Evolutionary conservation across 1,140 invertebrate genomes (phyloP).

Genomic region (Alviniconcha marisindica): DNA sequence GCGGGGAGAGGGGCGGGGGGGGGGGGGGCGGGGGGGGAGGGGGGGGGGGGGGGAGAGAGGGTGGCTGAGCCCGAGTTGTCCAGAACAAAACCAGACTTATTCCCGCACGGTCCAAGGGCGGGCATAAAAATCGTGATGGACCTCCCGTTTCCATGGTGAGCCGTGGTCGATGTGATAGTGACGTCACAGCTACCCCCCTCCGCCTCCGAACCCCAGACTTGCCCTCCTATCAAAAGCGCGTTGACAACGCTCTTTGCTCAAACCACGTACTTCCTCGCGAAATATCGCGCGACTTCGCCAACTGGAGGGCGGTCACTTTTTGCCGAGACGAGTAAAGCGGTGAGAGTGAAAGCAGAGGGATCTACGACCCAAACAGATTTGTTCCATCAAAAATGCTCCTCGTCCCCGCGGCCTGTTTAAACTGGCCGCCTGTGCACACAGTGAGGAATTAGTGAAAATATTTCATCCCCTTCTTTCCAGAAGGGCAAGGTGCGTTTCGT

Average conservation of each 20-base stretch:
- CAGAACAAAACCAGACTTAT: neutral
- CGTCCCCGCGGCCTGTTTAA: constrained; percentile 13
- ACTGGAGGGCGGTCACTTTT: constrained; percentile 21
- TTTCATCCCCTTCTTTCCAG: constrained; percentile 21
- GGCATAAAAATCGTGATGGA: constrained; percentile 10
- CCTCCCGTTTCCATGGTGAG: constrained; percentile 16
- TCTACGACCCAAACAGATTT: neutral
- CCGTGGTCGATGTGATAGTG: constrained; percentile 17
- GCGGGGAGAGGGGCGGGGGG: neutral
- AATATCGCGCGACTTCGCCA: constrained; percentile 29
- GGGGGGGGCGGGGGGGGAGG: neutral
- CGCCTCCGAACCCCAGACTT: too few relatives aligned
- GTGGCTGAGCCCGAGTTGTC: neutral
- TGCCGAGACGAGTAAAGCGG: neutral
- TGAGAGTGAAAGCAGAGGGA: neutral
- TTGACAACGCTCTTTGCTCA: constrained; percentile 23
- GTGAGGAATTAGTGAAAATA: constrained; percentile 27
- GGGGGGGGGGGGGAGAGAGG: neutral
- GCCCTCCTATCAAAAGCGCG: constrained; percentile 27
- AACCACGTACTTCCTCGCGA: constrained; percentile 27
- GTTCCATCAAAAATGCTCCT: constrained; percentile 12
- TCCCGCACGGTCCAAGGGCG: neutral
- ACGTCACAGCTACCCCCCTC: constrained; percentile 5
- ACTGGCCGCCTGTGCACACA: constrained; percentile 28
- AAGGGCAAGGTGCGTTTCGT: neutral